A percentile compares a stretch with the other conserved stretches of the same genome.
Conservation (phyloP, 2,113 vertebrate species). For the Pachycephala philippinensis region DNA sequence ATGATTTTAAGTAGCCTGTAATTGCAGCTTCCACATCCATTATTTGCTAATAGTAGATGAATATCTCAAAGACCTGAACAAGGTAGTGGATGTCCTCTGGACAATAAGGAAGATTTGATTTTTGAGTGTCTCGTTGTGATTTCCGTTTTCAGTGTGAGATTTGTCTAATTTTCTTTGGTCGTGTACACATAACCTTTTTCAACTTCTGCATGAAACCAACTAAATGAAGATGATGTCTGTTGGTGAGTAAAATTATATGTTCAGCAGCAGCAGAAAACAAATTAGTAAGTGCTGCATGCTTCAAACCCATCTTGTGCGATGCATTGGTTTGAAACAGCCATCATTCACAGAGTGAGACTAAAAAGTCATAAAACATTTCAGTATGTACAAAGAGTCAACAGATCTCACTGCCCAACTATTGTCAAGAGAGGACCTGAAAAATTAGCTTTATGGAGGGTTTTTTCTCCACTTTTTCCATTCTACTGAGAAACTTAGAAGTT, state of each 20-base stretch:
- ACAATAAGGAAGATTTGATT: neutral
- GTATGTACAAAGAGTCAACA: neutral
- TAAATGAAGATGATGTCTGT: neutral
- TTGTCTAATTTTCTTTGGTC: neutral
- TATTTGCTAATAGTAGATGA: neutral
- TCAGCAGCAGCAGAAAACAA: neutral
- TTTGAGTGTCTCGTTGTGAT: neutral
- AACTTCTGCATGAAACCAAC: neutral
- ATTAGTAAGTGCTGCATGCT: neutral
- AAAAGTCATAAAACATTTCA: neutral
- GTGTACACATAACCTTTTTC: neutral
- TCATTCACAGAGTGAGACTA: neutral
- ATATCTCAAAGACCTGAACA: neutral
- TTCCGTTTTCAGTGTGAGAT: neutral
- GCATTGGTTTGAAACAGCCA: neutral
- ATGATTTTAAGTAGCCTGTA: neutral
- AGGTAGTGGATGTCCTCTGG: neutral
- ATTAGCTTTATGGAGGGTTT: neutral
- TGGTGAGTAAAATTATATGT: neutral
- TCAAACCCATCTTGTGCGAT: neutral
- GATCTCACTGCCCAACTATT: neutral
- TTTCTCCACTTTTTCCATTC: neutral
- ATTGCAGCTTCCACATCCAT: neutral
- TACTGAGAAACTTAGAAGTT: neutral
- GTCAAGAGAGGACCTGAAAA: neutral